Evolutionary conservation across 2,888 invertebrate genomes (phyloP).

Genomic region (Drosophila affinis): DNA sequence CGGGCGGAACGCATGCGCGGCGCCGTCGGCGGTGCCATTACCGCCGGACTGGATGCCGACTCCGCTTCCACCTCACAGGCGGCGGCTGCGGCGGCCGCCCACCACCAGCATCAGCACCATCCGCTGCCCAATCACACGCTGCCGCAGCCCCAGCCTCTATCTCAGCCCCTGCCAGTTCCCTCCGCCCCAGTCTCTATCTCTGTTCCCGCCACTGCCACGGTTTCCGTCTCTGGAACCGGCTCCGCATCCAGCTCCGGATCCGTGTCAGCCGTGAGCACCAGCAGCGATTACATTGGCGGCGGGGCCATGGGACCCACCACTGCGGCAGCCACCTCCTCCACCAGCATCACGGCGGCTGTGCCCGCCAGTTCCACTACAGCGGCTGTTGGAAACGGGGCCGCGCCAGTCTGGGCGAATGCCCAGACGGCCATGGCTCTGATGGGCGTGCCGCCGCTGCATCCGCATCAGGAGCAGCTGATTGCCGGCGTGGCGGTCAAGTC

Average conservation of each 20-base stretch:
- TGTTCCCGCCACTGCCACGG: conserved; percentile 13
- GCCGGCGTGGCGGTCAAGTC: conserved; percentile 62
- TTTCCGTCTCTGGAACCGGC: conserved; percentile 18
- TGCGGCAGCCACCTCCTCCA: conserved; percentile 58
- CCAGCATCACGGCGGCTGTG: conserved; percentile 52
- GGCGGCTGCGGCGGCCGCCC: conserved; percentile 31
- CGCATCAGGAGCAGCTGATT: conserved; percentile 52
- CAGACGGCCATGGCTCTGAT: conserved; percentile 71
- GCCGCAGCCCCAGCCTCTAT: conserved; percentile 41
- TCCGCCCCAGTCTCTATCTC: conserved; percentile 36
- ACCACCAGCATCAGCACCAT: conserved; percentile 60
- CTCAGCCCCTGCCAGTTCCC: conserved; percentile 4
- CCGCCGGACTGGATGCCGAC: conserved; percentile 64
- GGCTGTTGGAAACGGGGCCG: conserved; percentile 51
- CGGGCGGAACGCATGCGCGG: conserved; percentile 71
- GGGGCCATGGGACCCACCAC: conserved; percentile 58
- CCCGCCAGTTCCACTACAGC: conserved; percentile 66
- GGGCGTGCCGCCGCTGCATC: conserved; percentile 65
- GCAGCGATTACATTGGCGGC: conserved; percentile 66
- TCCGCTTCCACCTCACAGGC: conserved; percentile 71
- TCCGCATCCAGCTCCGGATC: conserved; percentile 32
- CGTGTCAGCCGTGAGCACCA: conserved; percentile 75
- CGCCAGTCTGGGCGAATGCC: conserved; percentile 62
- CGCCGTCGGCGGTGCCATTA: conserved; percentile 67
- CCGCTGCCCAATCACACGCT: conserved; percentile 13